Conservation (phyloP, 2,113 vertebrate genomes). For the Beaufortia kweichowensis region DNA sequence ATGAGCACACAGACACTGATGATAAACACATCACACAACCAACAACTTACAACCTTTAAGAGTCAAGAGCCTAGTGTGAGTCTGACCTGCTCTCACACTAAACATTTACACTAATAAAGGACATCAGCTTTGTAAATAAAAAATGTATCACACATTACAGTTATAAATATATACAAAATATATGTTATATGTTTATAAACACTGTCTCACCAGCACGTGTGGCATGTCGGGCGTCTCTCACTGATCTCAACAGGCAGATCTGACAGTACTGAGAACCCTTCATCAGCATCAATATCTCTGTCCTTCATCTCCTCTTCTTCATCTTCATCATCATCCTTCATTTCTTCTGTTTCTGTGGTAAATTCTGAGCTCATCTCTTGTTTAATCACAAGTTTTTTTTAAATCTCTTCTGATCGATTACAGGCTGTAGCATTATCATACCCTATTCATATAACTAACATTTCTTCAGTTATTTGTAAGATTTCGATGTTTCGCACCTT, state of each 20-base stretch:
- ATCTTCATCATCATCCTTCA: background rate
- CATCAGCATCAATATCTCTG: slow-evolving; percentile 49
- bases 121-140: too few species aligned
- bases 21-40: background rate
- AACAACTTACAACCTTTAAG: background rate
- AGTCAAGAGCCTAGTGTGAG: too few species aligned
- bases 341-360: background rate
- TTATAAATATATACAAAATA: too few species aligned
- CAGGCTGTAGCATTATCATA: too few species aligned
- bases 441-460: too few species aligned
- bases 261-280: slow-evolving; percentile 76
- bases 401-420: too few species aligned
- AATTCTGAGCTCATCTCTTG: background rate
- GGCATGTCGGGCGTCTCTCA: slow-evolving; percentile 83
- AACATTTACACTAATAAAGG: too few species aligned
- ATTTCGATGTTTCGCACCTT: too few species aligned
- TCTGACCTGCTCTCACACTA: too few species aligned
- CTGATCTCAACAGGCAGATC: slow-evolving; percentile 79
- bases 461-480: too few species aligned
- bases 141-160: too few species aligned
- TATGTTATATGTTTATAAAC: too few species aligned
- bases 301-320: background rate
- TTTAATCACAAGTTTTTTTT: background rate
- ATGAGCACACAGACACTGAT: background rate
- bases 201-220: slow-evolving; percentile 83